These are phyloP conservation scores for Megalops cyprinoides DNA, from an alignment of 2,797 vertebrate species.

Conservation along the genomic window DNA sequence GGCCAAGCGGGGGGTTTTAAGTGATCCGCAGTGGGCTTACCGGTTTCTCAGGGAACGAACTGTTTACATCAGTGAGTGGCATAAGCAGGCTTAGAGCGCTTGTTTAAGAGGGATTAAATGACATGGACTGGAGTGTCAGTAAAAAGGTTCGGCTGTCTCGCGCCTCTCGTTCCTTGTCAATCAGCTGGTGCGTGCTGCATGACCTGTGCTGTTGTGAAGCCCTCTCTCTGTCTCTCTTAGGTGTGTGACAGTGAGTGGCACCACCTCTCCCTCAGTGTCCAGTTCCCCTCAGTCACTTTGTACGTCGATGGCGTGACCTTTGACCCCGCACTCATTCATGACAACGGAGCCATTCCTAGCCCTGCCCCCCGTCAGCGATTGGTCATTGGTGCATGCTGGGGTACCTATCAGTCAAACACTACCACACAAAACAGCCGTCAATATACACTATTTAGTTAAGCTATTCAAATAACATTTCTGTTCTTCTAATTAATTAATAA, in stretches of 20 bases:
- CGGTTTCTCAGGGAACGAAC: constrained; percentile 64
- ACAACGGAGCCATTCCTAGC: constrained; percentile 92
- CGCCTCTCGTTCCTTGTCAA: constrained; percentile 43
- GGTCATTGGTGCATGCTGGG: constrained; percentile 95
- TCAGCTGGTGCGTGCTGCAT: accelerated
- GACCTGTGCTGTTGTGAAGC: constrained; percentile 17
- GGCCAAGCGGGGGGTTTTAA: constrained; percentile 3
- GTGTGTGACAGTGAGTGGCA: constrained; percentile 98
- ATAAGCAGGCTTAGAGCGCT: constrained; percentile 1
- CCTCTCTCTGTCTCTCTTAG: constrained; percentile 62
- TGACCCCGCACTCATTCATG: constrained; percentile 95
- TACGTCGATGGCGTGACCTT: constrained; percentile 96
- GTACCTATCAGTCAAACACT: constrained; percentile 50
- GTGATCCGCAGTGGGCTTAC: constrained; percentile 55
- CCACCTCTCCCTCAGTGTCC: constrained; percentile 93
- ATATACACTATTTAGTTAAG: neutral
- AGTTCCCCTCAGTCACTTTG: constrained; percentile 93
- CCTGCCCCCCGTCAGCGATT: constrained; percentile 83
- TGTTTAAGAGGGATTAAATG: neutral
- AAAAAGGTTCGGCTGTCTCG: neutral
- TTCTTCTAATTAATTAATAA: constrained; percentile 23
- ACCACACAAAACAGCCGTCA: neutral
- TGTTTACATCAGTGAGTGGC: constrained; percentile 7
- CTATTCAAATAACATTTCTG: neutral
- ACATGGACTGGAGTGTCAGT: constrained; percentile 11